phyloP scores from a whole-genome alignment of 2,888 invertebrate species.

The Pseudoips prasinana region DNA sequence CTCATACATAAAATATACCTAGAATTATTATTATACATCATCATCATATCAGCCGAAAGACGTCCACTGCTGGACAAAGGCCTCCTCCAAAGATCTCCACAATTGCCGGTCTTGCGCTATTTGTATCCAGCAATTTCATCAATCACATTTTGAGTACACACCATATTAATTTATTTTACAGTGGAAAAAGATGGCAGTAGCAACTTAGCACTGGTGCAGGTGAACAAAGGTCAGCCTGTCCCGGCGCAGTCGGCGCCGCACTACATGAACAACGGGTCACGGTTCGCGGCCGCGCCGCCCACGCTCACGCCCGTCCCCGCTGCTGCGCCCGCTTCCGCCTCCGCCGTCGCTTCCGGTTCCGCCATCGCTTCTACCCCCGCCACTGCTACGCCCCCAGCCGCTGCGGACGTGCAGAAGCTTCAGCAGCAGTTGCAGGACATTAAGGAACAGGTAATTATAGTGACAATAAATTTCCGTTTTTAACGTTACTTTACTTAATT shows the following conservation, averaged over 20 bases:
- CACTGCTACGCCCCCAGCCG: conserved; percentile 32
- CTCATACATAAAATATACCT: too few species aligned
- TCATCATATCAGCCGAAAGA: too few species aligned
- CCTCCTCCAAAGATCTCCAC: too few species aligned
- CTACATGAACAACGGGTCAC: conserved; percentile 72
- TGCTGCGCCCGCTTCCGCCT: conserved; percentile 10
- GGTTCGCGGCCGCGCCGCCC: conserved; percentile 40
- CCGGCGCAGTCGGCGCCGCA: conserved; percentile 69
- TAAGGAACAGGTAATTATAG: conserved; percentile 91
- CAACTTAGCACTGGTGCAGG: conserved; percentile 71
- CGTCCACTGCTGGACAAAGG: too few species aligned
- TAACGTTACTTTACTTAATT: too few species aligned
- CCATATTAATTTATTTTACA: conserved; percentile 22
- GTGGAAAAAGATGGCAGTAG: conserved; percentile 62
- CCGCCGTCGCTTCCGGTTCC: conserved; percentile 15
- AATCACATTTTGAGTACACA: too few species aligned
- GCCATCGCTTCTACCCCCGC: conserved; percentile 14
- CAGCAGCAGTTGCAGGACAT: conserved; percentile 95
- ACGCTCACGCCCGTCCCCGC: conserved; percentile 61
- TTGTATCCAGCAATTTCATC: too few species aligned
- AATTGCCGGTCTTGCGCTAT: too few species aligned
- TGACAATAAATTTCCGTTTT: too few species aligned
- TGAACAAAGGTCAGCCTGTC: conserved; percentile 74
- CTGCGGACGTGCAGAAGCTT: conserved; percentile 88
- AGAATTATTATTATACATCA: too few species aligned